These are phyloP conservation scores for Mastomys natalensis DNA, from an alignment of 2,113 vertebrate species.

Conservation along the genomic window DNA sequence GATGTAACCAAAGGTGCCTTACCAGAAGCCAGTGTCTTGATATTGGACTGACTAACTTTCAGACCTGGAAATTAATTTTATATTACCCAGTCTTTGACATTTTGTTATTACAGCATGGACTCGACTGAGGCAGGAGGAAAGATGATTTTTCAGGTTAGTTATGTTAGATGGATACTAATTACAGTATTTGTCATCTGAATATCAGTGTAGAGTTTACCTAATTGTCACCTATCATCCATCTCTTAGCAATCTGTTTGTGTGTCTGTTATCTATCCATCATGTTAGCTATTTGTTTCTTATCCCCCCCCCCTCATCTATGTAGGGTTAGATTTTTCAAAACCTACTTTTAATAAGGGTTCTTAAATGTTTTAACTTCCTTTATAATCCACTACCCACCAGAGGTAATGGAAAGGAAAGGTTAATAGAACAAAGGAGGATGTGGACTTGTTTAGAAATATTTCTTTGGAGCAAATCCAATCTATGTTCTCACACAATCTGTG, in stretches of 20 bases:
- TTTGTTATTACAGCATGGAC: neutral
- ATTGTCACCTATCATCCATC: neutral
- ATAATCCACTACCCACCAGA: no score
- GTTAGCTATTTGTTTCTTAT: neutral
- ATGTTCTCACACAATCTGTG: no score
- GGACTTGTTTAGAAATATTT: no score
- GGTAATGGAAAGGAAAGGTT: no score
- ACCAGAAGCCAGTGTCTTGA: neutral
- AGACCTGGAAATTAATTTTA: neutral
- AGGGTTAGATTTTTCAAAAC: no score
- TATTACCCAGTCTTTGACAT: neutral
- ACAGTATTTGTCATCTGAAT: neutral
- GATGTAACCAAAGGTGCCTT: neutral
- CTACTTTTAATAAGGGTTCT: no score
- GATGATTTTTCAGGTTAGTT: slow-evolving; percentile 1
- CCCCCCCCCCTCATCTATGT: no score
- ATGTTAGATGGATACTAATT: neutral
- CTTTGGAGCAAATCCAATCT: no score
- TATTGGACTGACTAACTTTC: neutral
- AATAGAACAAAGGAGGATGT: no score
- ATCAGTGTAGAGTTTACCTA: neutral
- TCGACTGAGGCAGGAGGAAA: neutral
- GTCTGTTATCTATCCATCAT: neutral
- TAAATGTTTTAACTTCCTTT: no score
- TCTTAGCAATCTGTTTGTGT: neutral